phyloP scores from a whole-genome alignment of 2,888 invertebrate genomes.

The Leptura quadrifasciata region DNA sequence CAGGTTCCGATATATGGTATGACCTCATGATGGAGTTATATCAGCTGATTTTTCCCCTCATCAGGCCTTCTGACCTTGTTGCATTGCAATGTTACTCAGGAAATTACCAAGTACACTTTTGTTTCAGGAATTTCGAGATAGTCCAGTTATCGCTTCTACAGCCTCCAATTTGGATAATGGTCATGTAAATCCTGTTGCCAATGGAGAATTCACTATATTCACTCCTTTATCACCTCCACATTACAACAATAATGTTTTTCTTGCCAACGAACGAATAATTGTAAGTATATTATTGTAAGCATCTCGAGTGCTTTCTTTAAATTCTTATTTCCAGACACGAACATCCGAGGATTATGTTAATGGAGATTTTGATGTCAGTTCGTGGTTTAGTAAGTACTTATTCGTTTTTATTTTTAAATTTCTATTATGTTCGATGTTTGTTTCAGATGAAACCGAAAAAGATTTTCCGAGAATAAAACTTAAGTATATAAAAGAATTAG shows the following conservation, averaged over 20 bases:
- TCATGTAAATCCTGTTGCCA: constrained; percentile 72
- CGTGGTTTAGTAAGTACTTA: constrained; percentile 74
- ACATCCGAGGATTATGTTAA: constrained; percentile 68
- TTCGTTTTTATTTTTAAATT: constrained; percentile 35
- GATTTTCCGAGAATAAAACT: constrained; percentile 86
- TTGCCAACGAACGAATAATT: constrained; percentile 69
- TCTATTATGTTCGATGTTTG: not conserved
- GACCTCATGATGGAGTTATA: too few species aligned
- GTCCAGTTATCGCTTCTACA: constrained; percentile 68
- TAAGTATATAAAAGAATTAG: constrained; percentile 88
- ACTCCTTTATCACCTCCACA: constrained; percentile 71
- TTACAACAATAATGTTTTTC: constrained; percentile 73
- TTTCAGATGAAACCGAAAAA: constrained; percentile 74
- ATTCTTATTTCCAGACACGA: constrained; percentile 63
- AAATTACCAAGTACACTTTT: constrained; percentile 26
- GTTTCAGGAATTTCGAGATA: constrained; percentile 72
- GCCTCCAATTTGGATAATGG: constrained; percentile 70
- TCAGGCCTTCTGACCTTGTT: not conserved
- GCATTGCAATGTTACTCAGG: not conserved
- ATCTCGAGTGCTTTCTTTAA: too few species aligned
- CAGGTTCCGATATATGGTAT: too few species aligned
- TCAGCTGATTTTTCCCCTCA: not conserved
- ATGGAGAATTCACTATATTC: constrained; percentile 72
- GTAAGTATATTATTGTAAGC: constrained; percentile 63
- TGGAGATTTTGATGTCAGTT: constrained; percentile 71